Conservation (phyloP, 2,888 invertebrate species). For the Melinaea menophilus region DNA sequence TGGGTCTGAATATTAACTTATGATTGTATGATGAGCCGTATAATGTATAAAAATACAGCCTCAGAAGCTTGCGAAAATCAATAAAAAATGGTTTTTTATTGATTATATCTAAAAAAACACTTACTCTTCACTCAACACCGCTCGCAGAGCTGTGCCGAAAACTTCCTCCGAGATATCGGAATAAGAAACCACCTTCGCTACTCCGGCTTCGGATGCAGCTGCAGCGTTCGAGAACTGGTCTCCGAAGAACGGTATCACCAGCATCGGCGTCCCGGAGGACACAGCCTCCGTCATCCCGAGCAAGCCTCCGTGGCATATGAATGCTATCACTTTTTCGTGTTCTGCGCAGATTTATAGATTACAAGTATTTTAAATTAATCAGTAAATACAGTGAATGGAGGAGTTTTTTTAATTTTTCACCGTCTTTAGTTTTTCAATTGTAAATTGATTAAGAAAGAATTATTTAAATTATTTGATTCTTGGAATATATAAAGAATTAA, state of each 20-base stretch:
- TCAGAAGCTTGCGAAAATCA: too few relatives aligned
- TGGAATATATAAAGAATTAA: too few relatives aligned
- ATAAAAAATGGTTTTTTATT: too few relatives aligned
- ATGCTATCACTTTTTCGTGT: conserved; percentile 79
- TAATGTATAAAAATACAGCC: too few relatives aligned
- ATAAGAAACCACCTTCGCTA: conserved; percentile 72
- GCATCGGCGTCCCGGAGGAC: conserved; percentile 78
- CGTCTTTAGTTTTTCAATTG: conserved; percentile 3
- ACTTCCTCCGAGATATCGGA: conserved; percentile 70
- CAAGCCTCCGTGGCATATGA: conserved; percentile 80
- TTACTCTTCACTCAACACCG: conserved; percentile 76
- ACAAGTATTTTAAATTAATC: too few relatives aligned
- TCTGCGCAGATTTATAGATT: conserved; percentile 52
- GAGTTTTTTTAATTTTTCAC: neutral
- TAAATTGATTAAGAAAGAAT: too few relatives aligned
- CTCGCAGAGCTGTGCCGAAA: conserved; percentile 68
- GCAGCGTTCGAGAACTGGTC: conserved; percentile 79
- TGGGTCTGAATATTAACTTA: too few relatives aligned
- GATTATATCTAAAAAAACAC: conserved; percentile 35
- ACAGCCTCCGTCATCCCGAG: conserved; percentile 80
- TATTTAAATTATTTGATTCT: neutral
- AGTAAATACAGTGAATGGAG: too few relatives aligned
- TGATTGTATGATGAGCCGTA: too few relatives aligned
- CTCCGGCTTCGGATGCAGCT: conserved; percentile 69
- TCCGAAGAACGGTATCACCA: conserved; percentile 80